phyloP scores from a whole-genome alignment of 2,888 invertebrate species.

The Dicyrtomina minuta region DNA sequence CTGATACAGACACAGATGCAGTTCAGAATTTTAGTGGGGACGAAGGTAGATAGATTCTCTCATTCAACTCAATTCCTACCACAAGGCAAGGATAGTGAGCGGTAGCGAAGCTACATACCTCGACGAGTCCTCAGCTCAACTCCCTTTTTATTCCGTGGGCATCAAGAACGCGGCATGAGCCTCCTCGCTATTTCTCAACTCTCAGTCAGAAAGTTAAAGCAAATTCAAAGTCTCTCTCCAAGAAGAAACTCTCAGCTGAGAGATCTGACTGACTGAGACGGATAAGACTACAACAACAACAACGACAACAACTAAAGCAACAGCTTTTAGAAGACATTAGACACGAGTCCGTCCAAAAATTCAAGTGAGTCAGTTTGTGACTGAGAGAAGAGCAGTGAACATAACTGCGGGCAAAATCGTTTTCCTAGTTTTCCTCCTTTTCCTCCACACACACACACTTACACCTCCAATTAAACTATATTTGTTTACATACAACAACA shows the following conservation, averaged over 20 bases:
- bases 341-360: no score
- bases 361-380: background rate
- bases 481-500: constrained; percentile 1
- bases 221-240: background rate
- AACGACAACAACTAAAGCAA: no score
- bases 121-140: background rate
- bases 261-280: no score
- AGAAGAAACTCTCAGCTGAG: background rate
- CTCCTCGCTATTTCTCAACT: background rate
- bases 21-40: background rate
- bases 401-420: background rate
- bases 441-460: background rate
- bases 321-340: constrained; percentile 1
- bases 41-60: no score
- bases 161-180: no score
- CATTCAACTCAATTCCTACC: constrained; percentile 1
- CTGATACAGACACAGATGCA: background rate
- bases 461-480: background rate
- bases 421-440: background rate
- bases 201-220: no score
- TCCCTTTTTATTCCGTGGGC: background rate
- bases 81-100: no score
- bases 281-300: no score
- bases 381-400: background rate
- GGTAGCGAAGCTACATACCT: no score